Evolutionary conservation across 2,888 invertebrate species (phyloP), one percentile per base, ranked within the genome.

Genomic region (Colletes collaris): DNA sequence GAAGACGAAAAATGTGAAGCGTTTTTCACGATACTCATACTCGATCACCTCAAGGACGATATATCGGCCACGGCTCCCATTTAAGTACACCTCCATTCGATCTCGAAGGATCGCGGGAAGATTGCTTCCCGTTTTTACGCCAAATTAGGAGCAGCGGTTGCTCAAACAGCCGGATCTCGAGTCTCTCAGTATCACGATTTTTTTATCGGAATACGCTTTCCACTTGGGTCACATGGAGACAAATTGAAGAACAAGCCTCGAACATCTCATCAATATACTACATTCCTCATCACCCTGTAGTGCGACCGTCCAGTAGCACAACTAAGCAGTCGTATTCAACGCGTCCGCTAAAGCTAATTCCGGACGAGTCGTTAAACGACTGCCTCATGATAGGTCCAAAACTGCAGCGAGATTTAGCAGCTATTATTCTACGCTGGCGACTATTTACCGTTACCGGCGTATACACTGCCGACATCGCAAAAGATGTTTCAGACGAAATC

Each of bases 401-500:
- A n/a, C n/a, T n/a, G n/a, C n/a, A n/a, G n/a, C n/a, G n/a, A n/a
- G n/a, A n/a, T n/a, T n/a, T n/a, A n/a, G n/a, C n/a, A n/a, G 55
- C 55, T 55, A 27, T 55, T 3, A 55, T 55, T 0, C 16, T 55
- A 11, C 56, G 56, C 19, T 35, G 56, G 11, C 27, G 56, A 4
- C 11, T 56, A 13, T 56, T 35, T 35, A n/a, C n/a, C 56, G 56
- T 35, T 56, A 35, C n/a, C n/a, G n/a, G n/a, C 27, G 56, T 56
- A 35, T 56, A 56, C 56, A 56, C 35, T 56, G 35, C 56, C 27
- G 56, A 56, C 56, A 56, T 56, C 56, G 56, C 56, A 8, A 56
- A n/a, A 56, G 27, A 56, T 56, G 56, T 56, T n/a, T 56, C 27
- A 56, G 27, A 11, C 55, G 27, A 27, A 56, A 27, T n/a, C n/a